A percentile compares a stretch with the other conserved stretches of the same genome.
Evolutionary conservation across 2,888 invertebrate species (phyloP).

Genomic region (Napeogenes sylphis): DNA sequence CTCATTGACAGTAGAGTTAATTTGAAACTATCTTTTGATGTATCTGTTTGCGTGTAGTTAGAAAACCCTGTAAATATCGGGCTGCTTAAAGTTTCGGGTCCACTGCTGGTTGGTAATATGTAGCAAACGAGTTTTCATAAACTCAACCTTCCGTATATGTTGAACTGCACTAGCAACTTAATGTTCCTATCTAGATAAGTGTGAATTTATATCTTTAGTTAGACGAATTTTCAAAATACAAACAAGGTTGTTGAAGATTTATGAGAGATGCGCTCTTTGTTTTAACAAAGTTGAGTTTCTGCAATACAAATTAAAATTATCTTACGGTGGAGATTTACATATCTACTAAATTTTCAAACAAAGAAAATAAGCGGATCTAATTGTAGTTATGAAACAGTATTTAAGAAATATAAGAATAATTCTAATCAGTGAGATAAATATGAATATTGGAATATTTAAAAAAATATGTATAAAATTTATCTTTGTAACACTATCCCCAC

Average conservation of each 20-base stretch:
- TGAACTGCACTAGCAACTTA: constrained; percentile 12
- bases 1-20: constrained; percentile 59
- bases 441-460: too few relatives aligned
- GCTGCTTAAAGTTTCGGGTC: constrained; percentile 60
- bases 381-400: too few relatives aligned
- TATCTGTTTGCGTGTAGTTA: constrained; percentile 70
- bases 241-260: constrained; percentile 14
- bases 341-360: background rate
- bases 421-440: too few relatives aligned
- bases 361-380: too few relatives aligned
- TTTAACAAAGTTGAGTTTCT: background rate
- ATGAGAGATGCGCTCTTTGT: constrained; percentile 3
- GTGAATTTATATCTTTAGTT: constrained; percentile 32
- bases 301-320: constrained; percentile 4
- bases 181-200: constrained; percentile 27
- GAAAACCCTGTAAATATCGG: constrained; percentile 59
- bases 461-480: too few relatives aligned
- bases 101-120: constrained; percentile 34
- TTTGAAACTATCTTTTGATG: constrained; percentile 73
- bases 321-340: background rate
- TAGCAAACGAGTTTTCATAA: constrained; percentile 38
- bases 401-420: too few relatives aligned
- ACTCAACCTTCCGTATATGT: constrained; percentile 17
- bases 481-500: too few relatives aligned
- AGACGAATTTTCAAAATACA: constrained; percentile 29